Base-by-base conservation (phyloP, 2,888 invertebrate genomes). In the Quadroppia sp. region DNA sequence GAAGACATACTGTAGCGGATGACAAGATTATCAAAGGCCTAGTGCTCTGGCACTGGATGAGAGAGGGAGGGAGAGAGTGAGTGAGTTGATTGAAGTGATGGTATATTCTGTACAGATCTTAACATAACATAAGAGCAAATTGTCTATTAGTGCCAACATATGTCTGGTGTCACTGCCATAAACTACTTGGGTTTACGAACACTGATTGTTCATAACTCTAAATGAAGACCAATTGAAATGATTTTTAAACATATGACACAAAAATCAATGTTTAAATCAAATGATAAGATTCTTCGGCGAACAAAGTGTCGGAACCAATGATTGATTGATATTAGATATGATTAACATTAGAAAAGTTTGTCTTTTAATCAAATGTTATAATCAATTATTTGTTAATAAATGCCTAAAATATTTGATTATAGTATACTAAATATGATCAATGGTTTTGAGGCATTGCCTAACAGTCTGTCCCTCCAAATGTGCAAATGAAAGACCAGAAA, bases 21-120 rank as follows among this genome's bases (percentile, higher is more conserved):
- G 69, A 69, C 69, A 69, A 69, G 69, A 69, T 69, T 69, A 69
- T 69, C 69, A 69, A 69, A 69, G 28, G 56, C 40, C 40, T 20
- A 56, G 56, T 30, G 30, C 30, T 56, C 56, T 56, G 56, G 56
- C 30, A 56, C 45, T 45, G 15, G 36, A 4, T 7, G 36, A 36
- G 36, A 7, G 4, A 36, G 36, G 11, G 36, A 45, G 15, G 45
- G 36, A 36, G 9, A 36, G 36, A 23, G 25, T 23, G 23, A 11
- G 53, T 11, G 53, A 53, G 53, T 23, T 53, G 53, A 53, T 20
- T 53, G 53, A 53, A 53, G 53, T 23, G 53, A 23, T 25, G 53
- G 53, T 53, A 56, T 56, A 56, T 13, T 15, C 1, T 13, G 30
- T 20, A 50, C 9, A 56, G 15, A 28, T 15, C 56, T 28, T 30